A percentile compares a stretch with the other conserved stretches of the same genome.
Conservation (phyloP, 1,140 invertebrate species). For the Sycophila sp. region DNA sequence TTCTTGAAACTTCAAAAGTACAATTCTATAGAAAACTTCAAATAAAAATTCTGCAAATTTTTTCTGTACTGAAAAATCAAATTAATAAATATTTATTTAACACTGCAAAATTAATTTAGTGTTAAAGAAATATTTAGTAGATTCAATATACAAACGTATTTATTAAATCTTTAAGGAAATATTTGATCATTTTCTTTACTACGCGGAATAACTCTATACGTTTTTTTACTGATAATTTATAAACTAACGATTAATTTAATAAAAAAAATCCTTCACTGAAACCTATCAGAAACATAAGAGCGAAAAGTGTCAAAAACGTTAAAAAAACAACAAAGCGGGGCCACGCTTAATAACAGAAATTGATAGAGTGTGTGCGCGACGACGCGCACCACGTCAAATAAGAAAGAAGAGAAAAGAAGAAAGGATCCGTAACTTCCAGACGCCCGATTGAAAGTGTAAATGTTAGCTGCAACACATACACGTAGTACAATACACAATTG, state of each 20-base stretch:
- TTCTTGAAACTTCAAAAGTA: too few species aligned
- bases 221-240: neutral
- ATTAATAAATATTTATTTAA: neutral
- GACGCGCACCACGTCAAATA: neutral
- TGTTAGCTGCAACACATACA: neutral
- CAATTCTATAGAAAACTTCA: too few species aligned
- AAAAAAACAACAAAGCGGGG: neutral
- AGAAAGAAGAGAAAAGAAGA: neutral
- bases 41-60: neutral
- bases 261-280: neutral
- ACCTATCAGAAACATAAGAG: neutral
- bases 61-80: neutral
- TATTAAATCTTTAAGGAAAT: too few species aligned
- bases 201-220: neutral
- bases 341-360: neutral
- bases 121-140: neutral
- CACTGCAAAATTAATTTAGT: too few species aligned
- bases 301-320: too few species aligned
- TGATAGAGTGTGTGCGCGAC: neutral
- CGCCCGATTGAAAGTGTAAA: conserved; percentile 19
- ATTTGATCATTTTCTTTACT: neutral
- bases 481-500: neutral
- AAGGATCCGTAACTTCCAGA: too few species aligned
- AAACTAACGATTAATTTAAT: neutral
- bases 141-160: neutral